A percentile compares a stretch with the other conserved stretches of the same genome.
These are phyloP conservation scores for Drosophila orosa DNA, from an alignment of 1,140 invertebrate genomes.

Conservation along the genomic window DNA sequence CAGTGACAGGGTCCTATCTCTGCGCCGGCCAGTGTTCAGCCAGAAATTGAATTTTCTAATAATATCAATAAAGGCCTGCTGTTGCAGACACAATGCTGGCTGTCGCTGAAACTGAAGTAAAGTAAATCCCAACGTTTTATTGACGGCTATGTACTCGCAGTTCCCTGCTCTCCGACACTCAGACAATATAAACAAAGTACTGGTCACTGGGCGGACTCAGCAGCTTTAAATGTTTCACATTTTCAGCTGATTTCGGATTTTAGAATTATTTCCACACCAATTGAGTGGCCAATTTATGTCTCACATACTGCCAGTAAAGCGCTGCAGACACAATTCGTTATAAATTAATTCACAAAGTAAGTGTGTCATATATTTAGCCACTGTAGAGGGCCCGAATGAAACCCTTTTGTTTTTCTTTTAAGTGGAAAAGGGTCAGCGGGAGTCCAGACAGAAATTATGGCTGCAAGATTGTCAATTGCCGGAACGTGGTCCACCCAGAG, in stretches of 20 bases:
- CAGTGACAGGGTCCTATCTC: neutral
- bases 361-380: neutral
- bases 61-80: slow-evolving; percentile 14
- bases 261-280: slow-evolving; percentile 2
- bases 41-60: slow-evolving; percentile 25
- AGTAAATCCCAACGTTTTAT: slow-evolving; percentile 11
- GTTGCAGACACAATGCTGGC: slow-evolving; percentile 3
- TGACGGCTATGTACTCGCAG: neutral
- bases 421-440: slow-evolving; percentile 53
- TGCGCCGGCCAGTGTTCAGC: neutral
- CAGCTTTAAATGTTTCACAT: neutral
- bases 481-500: slow-evolving; percentile 44
- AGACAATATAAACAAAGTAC: slow-evolving; percentile 1
- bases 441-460: slow-evolving; percentile 70
- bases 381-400: neutral
- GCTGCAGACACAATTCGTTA: neutral
- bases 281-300: slow-evolving; percentile 7
- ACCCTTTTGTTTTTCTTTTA: slow-evolving; percentile 58
- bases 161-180: neutral
- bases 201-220: neutral
- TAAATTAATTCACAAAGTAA: slow-evolving; percentile 3
- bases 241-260: neutral
- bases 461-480: slow-evolving; percentile 65
- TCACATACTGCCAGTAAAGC: slow-evolving; percentile 3
- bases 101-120: slow-evolving; percentile 7